These are phyloP conservation scores for Carduelis carduelis DNA, from an alignment of 2,797 vertebrate species.

Conservation along the genomic window DNA sequence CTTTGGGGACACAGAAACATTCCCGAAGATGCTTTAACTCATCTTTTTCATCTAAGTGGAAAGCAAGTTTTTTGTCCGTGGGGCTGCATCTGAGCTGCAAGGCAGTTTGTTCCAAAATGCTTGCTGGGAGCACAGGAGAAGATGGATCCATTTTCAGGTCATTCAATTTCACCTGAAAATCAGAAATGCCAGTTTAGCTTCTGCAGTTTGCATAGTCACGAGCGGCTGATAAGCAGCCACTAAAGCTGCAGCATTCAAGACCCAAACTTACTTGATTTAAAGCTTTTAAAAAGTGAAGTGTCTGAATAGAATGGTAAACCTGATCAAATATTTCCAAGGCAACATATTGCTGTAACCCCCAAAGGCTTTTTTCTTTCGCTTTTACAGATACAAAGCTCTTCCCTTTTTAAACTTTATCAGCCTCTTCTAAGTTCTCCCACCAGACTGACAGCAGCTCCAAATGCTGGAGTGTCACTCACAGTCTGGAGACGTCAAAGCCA, in stretches of 20 bases:
- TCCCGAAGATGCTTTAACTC: constrained; percentile 78
- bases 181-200: not conserved
- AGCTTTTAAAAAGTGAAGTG: constrained; percentile 10
- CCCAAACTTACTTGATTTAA: not conserved
- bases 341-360: not conserved
- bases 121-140: constrained; percentile 41
- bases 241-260: not conserved
- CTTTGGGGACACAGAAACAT: constrained; percentile 84
- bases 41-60: constrained; percentile 82
- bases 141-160: constrained; percentile 66
- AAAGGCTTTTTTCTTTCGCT: not conserved
- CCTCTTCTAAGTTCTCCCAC: not conserved
- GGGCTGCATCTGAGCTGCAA: constrained; percentile 75
- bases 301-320: constrained; percentile 10
- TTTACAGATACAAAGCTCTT: not conserved
- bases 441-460: not conserved
- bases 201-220: not conserved
- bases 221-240: not conserved
- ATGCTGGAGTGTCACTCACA: not conserved
- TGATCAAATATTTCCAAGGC: constrained; percentile 37
- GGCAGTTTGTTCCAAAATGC: constrained; percentile 71
- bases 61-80: constrained; percentile 77
- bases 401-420: not conserved
- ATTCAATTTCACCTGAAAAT: constrained; percentile 43
- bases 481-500: constrained; percentile 24